These are phyloP conservation scores for Bradypodion ventrale DNA, from an alignment of 2,797 vertebrate species.

Conservation along the genomic window DNA sequence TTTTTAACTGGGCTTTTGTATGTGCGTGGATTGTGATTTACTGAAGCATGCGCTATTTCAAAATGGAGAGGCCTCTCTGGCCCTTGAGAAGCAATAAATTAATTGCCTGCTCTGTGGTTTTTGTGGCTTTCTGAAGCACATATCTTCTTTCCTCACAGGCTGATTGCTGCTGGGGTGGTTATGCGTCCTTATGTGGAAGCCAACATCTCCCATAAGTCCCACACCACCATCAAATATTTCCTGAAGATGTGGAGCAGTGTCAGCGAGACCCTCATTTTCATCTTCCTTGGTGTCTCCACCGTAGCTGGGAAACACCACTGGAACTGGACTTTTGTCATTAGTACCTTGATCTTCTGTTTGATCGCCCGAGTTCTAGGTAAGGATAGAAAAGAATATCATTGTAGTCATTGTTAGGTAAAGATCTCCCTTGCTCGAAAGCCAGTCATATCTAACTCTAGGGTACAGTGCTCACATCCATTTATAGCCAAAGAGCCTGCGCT, in stretches of 20 bases:
- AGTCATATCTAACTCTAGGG: no score
- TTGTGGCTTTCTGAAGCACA: constrained; percentile 9
- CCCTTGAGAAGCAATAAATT: background rate
- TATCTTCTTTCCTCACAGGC: constrained; percentile 69
- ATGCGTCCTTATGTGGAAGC: constrained; percentile 97
- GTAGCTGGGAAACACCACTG: constrained; percentile 89
- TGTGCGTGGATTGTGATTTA: background rate
- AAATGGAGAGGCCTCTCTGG: background rate
- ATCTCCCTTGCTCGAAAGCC: no score
- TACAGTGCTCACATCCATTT: no score
- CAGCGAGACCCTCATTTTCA: constrained; percentile 98
- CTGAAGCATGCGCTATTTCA: background rate
- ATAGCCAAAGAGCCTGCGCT: no score
- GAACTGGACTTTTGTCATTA: constrained; percentile 95
- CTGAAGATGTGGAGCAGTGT: constrained; percentile 99
- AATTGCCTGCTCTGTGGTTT: background rate
- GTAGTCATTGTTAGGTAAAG: no score
- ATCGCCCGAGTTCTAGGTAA: constrained; percentile 91
- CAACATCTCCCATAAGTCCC: constrained; percentile 98
- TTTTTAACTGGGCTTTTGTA: background rate
- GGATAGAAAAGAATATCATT: background rate
- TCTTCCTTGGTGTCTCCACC: constrained; percentile 95
- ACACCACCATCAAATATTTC: constrained; percentile 99
- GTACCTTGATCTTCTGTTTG: constrained; percentile 91
- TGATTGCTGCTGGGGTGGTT: constrained; percentile 92